phyloP scores from a whole-genome alignment of 2,113 vertebrate species.

The Morphnarchus princeps region DNA sequence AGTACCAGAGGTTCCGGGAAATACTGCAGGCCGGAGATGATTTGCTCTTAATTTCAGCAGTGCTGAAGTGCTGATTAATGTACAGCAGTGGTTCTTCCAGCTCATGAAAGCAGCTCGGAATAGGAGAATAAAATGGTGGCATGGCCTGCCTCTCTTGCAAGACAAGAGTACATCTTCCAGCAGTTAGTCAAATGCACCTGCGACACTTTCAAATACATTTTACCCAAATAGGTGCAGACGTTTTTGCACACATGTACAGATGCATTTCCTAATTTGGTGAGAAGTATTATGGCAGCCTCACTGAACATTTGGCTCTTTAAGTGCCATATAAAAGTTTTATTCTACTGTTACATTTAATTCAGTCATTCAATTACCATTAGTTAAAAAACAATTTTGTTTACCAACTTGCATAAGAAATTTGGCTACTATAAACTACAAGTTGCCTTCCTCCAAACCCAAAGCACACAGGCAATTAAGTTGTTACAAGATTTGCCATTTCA shows the following conservation, averaged over 20 bases:
- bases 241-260: neutral
- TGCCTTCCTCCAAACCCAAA: neutral
- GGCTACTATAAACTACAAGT: neutral
- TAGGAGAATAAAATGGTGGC: neutral
- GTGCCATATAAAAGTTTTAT: neutral
- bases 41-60: neutral
- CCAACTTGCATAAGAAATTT: neutral
- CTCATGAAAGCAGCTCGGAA: neutral
- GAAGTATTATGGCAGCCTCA: neutral
- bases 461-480: neutral
- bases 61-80: neutral
- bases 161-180: neutral
- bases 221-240: rapidly evolving
- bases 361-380: neutral
- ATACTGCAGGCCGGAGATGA: neutral
- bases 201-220: neutral
- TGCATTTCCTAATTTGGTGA: neutral
- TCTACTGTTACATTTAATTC: neutral
- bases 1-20: neutral
- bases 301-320: neutral
- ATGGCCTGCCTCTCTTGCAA: neutral
- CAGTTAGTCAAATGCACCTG: neutral
- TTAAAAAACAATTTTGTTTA: neutral
- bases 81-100: neutral
- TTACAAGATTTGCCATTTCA: neutral